A percentile compares a stretch with the other conserved stretches of the same genome.
Evolutionary conservation across 2,113 vertebrate genomes (phyloP).

Genomic region (Triplophysa dalaica): DNA sequence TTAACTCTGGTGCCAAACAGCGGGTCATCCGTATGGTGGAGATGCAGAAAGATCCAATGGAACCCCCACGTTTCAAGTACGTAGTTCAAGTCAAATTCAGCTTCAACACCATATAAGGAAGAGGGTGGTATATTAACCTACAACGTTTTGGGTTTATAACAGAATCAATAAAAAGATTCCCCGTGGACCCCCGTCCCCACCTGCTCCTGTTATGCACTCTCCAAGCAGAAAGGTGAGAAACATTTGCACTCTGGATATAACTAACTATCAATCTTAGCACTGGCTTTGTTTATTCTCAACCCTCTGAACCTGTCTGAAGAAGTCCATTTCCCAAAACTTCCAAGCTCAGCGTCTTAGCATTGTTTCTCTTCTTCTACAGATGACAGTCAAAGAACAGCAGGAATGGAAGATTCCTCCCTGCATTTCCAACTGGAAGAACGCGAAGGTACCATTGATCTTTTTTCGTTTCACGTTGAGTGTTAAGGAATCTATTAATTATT

Average conservation of each 20-base stretch:
- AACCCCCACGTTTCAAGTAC: constrained; percentile 96
- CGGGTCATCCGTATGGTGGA: constrained; percentile 99
- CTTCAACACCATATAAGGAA: neutral
- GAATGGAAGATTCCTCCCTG: constrained; percentile 99
- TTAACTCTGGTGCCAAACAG: constrained; percentile 98
- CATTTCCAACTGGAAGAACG: constrained; percentile 99
- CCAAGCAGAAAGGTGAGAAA: constrained; percentile 92
- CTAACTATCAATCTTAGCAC: neutral
- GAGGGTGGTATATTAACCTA: too few species aligned
- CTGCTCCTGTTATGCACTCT: constrained; percentile 98
- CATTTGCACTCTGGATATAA: neutral
- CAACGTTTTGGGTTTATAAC: constrained; percentile 30
- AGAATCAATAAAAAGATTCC: constrained; percentile 99
- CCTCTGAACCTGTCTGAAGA: neutral
- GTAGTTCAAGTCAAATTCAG: constrained; percentile 13
- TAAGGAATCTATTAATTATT: neutral
- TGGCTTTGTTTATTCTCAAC: neutral
- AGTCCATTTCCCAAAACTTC: neutral
- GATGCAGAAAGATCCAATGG: constrained; percentile 99
- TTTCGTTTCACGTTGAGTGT: neutral
- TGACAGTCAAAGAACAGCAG: constrained; percentile 98
- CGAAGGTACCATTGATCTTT: constrained; percentile 79
- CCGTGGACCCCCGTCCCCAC: constrained; percentile 93
- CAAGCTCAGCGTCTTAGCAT: neutral
- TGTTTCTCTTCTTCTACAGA: constrained; percentile 69